Evolutionary conservation across 2,888 invertebrate genomes (phyloP).

Genomic region (Drosophila suboccidentalis): DNA sequence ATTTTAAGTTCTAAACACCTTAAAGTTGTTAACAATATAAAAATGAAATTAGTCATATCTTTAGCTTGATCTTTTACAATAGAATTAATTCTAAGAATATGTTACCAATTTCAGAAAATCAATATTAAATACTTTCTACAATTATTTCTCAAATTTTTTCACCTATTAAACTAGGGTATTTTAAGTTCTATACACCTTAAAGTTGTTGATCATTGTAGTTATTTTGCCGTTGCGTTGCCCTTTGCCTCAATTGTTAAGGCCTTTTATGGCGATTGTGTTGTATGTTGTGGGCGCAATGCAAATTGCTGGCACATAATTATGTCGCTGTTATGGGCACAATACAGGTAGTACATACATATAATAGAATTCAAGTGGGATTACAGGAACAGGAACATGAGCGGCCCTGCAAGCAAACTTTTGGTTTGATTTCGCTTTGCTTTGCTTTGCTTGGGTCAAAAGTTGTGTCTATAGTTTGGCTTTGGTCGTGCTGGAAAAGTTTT

Average conservation of each 20-base stretch:
- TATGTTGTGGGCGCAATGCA: constrained; percentile 66
- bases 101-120: too few species aligned
- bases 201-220: constrained; percentile 19
- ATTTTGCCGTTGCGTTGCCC: constrained; percentile 30
- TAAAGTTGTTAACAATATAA: neutral
- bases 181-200: neutral
- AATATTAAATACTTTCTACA: too few species aligned
- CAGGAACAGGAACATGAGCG: constrained; percentile 10
- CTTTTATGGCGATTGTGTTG: constrained; percentile 62
- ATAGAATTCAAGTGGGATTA: constrained; percentile 52
- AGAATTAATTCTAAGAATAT: too few species aligned
- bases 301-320: constrained; percentile 80
- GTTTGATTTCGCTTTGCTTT: constrained; percentile 24
- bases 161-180: constrained; percentile 31
- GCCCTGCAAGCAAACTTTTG: constrained; percentile 24
- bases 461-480: constrained; percentile 7
- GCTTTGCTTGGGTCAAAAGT: constrained; percentile 33
- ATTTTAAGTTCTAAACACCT: constrained; percentile 16
- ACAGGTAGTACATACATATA: constrained; percentile 25
- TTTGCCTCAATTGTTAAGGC: constrained; percentile 67
- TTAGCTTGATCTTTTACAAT: too few species aligned
- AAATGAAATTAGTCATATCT: too few species aligned
- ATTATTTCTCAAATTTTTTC: neutral
- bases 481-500: constrained; percentile 45
- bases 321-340: constrained; percentile 53